Evolutionary conservation across 2,888 invertebrate genomes (phyloP).

Genomic region (Standfussiana lucernea): DNA sequence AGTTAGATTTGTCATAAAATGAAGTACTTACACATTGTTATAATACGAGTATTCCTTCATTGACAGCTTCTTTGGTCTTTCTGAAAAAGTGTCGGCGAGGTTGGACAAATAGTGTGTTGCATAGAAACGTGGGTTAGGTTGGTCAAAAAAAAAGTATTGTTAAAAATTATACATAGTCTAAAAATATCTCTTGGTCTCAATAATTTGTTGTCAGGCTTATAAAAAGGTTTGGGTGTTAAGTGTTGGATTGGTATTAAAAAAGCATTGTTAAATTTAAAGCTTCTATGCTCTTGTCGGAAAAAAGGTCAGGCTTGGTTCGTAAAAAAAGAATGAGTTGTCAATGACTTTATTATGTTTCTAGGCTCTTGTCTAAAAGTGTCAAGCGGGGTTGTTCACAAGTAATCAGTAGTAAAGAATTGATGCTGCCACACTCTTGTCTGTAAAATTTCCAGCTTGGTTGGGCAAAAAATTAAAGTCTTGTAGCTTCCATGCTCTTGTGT

Average conservation of each 20-base stretch:
- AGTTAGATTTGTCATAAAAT: neutral
- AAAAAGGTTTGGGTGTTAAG: neutral
- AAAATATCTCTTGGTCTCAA: neutral
- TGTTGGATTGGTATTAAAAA: neutral
- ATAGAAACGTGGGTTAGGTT: neutral
- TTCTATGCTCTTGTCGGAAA: no score
- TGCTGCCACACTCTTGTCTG: neutral
- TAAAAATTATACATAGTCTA: neutral
- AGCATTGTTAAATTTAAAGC: no score
- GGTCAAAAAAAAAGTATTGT: neutral
- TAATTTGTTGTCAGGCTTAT: neutral
- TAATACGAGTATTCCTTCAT: no score
- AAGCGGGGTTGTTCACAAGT: no score
- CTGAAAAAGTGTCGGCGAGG: neutral
- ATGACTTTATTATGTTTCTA: no score
- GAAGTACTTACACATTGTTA: neutral
- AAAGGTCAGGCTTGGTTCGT: no score
- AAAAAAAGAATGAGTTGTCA: no score
- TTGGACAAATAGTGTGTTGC: conserved; percentile 1
- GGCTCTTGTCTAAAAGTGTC: no score
- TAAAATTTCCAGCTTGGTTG: no score
- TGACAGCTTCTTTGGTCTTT: neutral
- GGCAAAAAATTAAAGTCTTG: neutral
- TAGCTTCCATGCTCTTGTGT: neutral
- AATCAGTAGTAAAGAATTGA: no score